These are phyloP conservation scores for Danio kyathit DNA, from an alignment of 2,797 vertebrate species.

Conservation along the genomic window DNA sequence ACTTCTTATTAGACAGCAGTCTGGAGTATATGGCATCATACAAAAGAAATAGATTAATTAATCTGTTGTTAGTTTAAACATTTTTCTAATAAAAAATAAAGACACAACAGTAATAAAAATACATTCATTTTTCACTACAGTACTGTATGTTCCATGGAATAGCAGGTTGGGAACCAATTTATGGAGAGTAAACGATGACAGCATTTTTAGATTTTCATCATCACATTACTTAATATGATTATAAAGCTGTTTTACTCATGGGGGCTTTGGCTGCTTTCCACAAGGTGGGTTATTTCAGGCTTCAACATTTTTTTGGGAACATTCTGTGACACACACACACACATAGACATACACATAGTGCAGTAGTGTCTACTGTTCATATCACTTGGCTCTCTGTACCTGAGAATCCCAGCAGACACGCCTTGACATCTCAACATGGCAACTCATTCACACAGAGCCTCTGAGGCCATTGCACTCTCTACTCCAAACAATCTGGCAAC, in stretches of 20 bases:
- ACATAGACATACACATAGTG: background rate
- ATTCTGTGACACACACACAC: background rate
- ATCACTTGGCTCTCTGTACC: background rate
- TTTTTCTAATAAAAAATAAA: no score
- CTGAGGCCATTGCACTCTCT: background rate
- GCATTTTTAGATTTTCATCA: constrained; percentile 1
- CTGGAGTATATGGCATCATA: no score
- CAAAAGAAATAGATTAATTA: no score
- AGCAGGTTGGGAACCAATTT: no score
- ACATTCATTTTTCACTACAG: no score
- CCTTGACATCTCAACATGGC: constrained; percentile 21
- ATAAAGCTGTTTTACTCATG: background rate
- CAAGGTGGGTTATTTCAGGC: constrained; percentile 13
- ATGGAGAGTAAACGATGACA: no score
- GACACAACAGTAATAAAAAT: no score
- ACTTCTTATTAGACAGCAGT: no score
- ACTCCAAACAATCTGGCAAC: constrained; percentile 26
- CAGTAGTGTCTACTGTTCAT: background rate
- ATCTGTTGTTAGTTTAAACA: no score
- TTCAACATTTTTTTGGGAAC: constrained; percentile 5
- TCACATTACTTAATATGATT: background rate
- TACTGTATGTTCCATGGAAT: no score
- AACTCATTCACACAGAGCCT: constrained; percentile 18
- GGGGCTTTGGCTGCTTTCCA: background rate
- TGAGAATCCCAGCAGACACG: constrained; percentile 9